Percentiles rank a stretch among this genome's conserved stretches.
These are phyloP conservation scores for Sporophila hypoxantha DNA, from an alignment of 2,113 vertebrate genomes.

Conservation along the genomic window DNA sequence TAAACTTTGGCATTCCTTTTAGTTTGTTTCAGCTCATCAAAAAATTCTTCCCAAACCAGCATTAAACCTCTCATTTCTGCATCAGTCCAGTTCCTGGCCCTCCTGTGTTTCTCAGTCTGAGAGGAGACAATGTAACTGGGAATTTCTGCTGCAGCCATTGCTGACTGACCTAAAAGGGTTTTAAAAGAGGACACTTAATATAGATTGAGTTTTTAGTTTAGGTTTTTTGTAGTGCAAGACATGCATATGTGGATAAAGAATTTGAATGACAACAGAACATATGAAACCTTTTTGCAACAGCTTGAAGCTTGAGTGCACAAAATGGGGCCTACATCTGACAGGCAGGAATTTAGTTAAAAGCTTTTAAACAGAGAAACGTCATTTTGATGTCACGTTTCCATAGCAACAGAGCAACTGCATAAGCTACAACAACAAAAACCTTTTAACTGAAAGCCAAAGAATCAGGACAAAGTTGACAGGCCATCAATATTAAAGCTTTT, in stretches of 20 bases:
- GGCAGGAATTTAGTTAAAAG: constrained; percentile 99
- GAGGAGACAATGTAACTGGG: constrained; percentile 84
- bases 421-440: constrained; percentile 95
- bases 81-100: constrained; percentile 97
- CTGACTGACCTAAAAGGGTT: constrained; percentile 70
- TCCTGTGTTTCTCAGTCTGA: constrained; percentile 89
- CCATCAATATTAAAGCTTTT: constrained; percentile 88
- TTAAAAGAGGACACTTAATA: constrained; percentile 63
- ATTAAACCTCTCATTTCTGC: constrained; percentile 95
- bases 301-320: constrained; percentile 91
- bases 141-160: constrained; percentile 87
- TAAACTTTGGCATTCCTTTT: constrained; percentile 97
- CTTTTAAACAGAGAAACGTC: constrained; percentile 98
- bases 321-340: constrained; percentile 97
- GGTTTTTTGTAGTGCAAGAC: constrained; percentile 59
- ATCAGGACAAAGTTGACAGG: constrained; percentile 83
- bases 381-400: constrained; percentile 98
- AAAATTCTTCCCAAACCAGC: constrained; percentile 95
- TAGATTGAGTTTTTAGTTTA: constrained; percentile 58
- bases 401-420: constrained; percentile 91
- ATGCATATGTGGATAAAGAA: constrained; percentile 65
- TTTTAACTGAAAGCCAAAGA: constrained; percentile 98
- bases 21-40: constrained; percentile 91
- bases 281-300: constrained; percentile 82
- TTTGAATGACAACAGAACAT: constrained; percentile 76